Conservation (phyloP, 2,797 vertebrate species). For the Psittacula echo region DNA sequence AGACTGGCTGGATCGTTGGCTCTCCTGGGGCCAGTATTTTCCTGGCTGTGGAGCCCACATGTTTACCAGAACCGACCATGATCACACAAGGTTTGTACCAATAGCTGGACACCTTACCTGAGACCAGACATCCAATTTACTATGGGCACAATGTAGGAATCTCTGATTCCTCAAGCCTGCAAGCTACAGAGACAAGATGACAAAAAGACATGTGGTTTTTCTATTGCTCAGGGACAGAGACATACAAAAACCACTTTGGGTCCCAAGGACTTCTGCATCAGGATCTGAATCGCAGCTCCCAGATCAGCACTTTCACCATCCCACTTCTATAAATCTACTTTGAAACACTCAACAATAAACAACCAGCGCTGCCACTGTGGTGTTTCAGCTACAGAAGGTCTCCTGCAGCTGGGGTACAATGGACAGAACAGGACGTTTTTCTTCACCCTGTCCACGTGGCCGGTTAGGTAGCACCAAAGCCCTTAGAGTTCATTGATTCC, state of each 20-base stretch:
- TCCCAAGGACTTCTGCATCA: not conserved
- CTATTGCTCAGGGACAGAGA: not conserved
- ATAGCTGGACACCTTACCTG: not conserved
- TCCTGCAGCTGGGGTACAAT: constrained; percentile 16
- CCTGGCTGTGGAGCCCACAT: not conserved
- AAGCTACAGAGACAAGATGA: not conserved
- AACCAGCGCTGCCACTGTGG: not conserved
- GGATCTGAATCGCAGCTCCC: not conserved
- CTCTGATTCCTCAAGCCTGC: not conserved
- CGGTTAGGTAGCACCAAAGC: not conserved
- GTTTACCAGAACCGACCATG: not conserved
- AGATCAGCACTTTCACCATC: not conserved
- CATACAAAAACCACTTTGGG: not conserved
- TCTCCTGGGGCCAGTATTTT: not conserved
- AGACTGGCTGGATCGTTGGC: not conserved
- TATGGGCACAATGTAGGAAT: not conserved
- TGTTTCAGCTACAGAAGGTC: not conserved
- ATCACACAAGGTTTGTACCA: not conserved
- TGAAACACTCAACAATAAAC: not conserved
- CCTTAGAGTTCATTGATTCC: not conserved
- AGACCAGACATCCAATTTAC: not conserved
- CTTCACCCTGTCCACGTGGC: not conserved
- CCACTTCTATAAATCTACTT: not conserved
- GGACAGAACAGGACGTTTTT: not conserved
- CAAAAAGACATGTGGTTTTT: not conserved